phyloP scores from a whole-genome alignment of 1,140 invertebrate species.

The Gyrodactylus bullatarudis region DNA sequence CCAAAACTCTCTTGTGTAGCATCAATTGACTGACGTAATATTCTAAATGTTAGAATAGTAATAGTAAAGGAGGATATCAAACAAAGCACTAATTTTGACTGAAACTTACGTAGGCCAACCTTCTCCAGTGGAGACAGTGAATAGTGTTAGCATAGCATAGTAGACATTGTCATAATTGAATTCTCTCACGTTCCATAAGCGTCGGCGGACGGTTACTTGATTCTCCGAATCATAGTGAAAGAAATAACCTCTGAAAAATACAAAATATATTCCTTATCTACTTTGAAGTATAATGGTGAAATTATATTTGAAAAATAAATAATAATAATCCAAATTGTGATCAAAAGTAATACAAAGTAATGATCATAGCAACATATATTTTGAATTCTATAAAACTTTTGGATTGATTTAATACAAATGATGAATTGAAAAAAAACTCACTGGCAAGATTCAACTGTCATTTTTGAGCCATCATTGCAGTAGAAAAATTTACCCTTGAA shows the following conservation, averaged over 20 bases:
- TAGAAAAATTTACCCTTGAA: conserved; percentile 99
- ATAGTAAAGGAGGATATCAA: background rate
- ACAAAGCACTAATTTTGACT: background rate
- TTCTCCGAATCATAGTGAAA: conserved; percentile 48
- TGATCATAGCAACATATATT: too few relatives aligned
- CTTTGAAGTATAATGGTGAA: conserved; percentile 29
- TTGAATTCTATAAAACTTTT: background rate
- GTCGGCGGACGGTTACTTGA: conserved; percentile 39
- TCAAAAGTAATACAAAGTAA: too few relatives aligned
- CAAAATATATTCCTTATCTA: conserved; percentile 1
- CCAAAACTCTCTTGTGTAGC: conserved; percentile 78
- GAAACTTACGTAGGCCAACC: conserved; percentile 70
- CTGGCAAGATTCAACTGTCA: conserved; percentile 62
- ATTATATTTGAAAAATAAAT: too few relatives aligned
- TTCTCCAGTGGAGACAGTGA: conserved; percentile 94
- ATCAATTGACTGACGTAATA: conserved; percentile 44
- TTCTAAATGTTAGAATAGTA: background rate
- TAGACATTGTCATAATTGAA: conserved; percentile 97
- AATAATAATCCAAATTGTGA: too few relatives aligned
- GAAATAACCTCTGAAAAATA: conserved; percentile 41
- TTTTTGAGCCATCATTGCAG: conserved; percentile 92
- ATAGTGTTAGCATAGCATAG: conserved; percentile 81
- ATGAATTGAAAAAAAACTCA: conserved; percentile 19
- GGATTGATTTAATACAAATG: background rate
- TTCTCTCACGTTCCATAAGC: conserved; percentile 51